Conservation (phyloP, 2,888 invertebrate genomes). For the Blastobasis adustella region DNA sequence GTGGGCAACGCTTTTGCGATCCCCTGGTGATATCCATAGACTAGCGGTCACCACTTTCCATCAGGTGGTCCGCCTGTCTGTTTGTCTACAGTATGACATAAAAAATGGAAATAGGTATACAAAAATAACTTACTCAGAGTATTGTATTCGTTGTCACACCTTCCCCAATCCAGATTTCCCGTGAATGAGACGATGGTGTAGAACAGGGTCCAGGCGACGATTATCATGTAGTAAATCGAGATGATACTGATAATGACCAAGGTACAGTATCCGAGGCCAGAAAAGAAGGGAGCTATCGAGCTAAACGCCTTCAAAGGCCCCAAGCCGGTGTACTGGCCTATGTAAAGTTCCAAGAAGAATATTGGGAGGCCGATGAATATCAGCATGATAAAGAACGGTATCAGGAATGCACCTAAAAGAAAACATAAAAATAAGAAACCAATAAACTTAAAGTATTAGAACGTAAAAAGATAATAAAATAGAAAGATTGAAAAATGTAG, state of each 20-base stretch:
- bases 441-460: too few relatives aligned
- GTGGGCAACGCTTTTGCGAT: too few relatives aligned
- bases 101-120: conserved; percentile 15
- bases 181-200: conserved; percentile 83
- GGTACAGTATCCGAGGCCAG: conserved; percentile 79
- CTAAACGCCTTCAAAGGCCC: conserved; percentile 80
- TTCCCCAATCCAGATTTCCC: conserved; percentile 79
- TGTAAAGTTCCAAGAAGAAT: conserved; percentile 84
- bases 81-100: background rate
- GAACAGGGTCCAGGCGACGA: conserved; percentile 85
- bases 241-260: conserved; percentile 82
- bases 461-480: too few relatives aligned
- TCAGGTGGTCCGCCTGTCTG: background rate
- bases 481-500: too few relatives aligned
- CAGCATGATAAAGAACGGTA: conserved; percentile 84
- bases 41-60: too few relatives aligned
- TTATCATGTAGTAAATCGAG: conserved; percentile 86
- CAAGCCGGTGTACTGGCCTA: conserved; percentile 86
- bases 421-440: conserved; percentile 1
- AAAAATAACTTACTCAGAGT: conserved; percentile 76
- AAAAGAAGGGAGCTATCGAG: conserved; percentile 77
- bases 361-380: conserved; percentile 86
- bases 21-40: too few relatives aligned
- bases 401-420: conserved; percentile 82
- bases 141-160: conserved; percentile 78